Evolutionary conservation across 2,113 vertebrate genomes (phyloP).

Genomic region (Peromyscus maniculatus): DNA sequence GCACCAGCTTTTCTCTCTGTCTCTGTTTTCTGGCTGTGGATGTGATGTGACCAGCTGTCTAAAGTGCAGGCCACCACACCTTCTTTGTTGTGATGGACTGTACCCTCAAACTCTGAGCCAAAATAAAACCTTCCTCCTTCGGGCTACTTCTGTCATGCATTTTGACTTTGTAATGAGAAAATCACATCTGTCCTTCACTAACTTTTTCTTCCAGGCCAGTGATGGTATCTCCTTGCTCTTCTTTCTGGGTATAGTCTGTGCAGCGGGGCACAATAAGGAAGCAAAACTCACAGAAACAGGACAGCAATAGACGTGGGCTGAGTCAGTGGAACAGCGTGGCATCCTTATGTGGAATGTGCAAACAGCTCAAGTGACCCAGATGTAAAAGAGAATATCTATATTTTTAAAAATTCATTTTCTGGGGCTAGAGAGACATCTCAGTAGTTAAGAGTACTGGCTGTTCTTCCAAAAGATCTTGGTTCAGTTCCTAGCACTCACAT

Average conservation of each 20-base stretch:
- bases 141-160: neutral
- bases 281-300: neutral
- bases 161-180: neutral
- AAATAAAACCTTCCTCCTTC: neutral
- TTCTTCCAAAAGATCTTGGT: neutral
- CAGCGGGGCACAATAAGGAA: neutral
- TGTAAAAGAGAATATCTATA: neutral
- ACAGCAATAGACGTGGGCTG: too few species aligned
- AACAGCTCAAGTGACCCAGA: neutral
- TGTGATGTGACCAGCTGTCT: neutral
- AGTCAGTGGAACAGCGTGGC: too few species aligned
- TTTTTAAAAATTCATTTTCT: neutral
- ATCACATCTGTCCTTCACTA: too few species aligned
- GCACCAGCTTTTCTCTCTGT: neutral
- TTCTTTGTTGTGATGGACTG: neutral
- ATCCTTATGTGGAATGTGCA: neutral
- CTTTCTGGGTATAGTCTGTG: neutral
- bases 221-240: too few species aligned
- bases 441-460: neutral
- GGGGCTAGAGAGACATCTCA: neutral
- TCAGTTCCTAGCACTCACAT: neutral
- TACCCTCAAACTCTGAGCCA: neutral
- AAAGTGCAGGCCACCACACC: too few species aligned
- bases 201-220: neutral
- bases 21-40: neutral